A percentile compares a stretch with the other conserved stretches of the same genome.
These are phyloP conservation scores for Alca torda DNA, from an alignment of 2,797 vertebrate genomes.

Conservation along the genomic window DNA sequence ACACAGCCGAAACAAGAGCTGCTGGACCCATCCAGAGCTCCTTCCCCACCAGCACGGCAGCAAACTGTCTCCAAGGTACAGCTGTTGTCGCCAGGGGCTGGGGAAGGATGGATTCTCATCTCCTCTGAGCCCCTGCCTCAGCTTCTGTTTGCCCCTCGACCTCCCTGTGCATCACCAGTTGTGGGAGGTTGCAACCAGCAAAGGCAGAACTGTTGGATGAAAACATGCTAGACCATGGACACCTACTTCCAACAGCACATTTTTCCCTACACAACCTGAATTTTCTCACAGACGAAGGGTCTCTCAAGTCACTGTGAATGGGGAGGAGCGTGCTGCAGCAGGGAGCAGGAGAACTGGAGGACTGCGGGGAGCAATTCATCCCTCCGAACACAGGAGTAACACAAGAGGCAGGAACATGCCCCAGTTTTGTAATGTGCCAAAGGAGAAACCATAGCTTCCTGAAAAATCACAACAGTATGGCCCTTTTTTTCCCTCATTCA, in stretches of 20 bases:
- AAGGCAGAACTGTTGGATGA: not conserved
- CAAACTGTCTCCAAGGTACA: not conserved
- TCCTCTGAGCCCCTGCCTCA: not conserved
- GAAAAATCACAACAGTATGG: not conserved
- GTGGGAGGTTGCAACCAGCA: not conserved
- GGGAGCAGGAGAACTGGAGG: not conserved
- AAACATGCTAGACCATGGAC: not conserved
- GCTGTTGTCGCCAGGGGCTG: rapidly evolving
- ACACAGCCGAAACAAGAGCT: not conserved
- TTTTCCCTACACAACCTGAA: not conserved
- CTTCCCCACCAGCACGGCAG: not conserved
- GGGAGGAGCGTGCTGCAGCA: not conserved
- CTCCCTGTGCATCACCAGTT: not conserved
- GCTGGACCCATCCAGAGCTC: not conserved
- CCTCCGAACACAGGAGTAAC: not conserved
- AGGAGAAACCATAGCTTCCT: not conserved
- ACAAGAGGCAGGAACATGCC: not conserved
- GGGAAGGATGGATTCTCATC: not conserved
- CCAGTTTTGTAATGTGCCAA: not conserved
- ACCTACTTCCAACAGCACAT: not conserved
- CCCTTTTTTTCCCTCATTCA: not conserved
- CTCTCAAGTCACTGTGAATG: not conserved
- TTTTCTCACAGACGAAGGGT: not conserved
- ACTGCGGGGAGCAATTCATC: rapidly evolving
- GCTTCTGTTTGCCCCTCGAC: not conserved